Conservation (phyloP, 1,140 invertebrate genomes). For the Euwallacea similis region DNA sequence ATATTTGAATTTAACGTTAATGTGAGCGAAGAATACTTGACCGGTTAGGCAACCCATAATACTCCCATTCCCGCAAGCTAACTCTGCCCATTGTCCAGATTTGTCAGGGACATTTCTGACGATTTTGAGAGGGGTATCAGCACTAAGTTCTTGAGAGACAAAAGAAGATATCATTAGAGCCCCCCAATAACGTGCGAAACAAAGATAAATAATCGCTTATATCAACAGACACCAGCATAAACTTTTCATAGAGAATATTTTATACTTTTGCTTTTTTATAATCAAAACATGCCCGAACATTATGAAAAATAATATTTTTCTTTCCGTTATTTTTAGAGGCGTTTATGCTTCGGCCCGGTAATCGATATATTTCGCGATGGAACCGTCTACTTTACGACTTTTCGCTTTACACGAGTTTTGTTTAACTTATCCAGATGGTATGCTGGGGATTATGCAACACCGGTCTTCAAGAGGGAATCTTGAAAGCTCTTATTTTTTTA, state of each 20-base stretch:
- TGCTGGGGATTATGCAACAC: neutral
- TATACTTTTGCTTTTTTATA: slow-evolving; percentile 32
- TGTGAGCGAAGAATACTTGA: no score
- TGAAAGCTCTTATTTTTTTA: no score
- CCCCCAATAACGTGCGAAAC: slow-evolving; percentile 9
- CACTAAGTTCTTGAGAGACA: no score
- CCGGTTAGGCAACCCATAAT: no score
- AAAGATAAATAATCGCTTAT: slow-evolving; percentile 30
- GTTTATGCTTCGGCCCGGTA: slow-evolving; percentile 19
- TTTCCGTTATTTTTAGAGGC: slow-evolving; percentile 23
- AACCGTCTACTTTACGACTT: neutral
- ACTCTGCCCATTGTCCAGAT: no score
- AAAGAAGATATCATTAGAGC: no score
- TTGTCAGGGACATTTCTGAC: no score
- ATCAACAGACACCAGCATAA: slow-evolving; percentile 23
- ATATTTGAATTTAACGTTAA: no score
- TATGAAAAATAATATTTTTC: slow-evolving; percentile 37
- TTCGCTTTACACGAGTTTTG: neutral
- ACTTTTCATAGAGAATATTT: slow-evolving; percentile 33
- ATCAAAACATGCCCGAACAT: slow-evolving; percentile 27
- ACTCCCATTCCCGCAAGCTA: no score
- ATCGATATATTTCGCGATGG: slow-evolving; percentile 16
- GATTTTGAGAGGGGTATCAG: no score
- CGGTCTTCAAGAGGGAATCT: neutral
- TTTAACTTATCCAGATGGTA: neutral